Conservation (phyloP, 1,140 invertebrate genomes). For the Drosophila murphyi region DNA sequence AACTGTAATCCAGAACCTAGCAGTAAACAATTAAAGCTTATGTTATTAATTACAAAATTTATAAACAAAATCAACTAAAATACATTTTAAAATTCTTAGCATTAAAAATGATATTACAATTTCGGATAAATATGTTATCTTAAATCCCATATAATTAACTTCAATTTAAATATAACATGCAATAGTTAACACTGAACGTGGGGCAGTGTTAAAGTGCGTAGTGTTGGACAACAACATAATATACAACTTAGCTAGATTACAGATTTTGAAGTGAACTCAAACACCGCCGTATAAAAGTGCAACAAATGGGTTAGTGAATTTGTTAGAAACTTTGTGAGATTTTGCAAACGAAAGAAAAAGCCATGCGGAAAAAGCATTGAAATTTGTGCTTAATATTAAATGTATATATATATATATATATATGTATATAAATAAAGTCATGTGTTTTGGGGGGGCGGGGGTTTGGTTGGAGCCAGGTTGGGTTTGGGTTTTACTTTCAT, state of each 20-base stretch:
- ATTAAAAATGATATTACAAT: too few species aligned
- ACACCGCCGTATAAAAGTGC: conserved; percentile 52
- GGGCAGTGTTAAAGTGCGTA: conserved; percentile 8
- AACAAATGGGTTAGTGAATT: conserved; percentile 41
- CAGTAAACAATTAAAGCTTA: too few species aligned
- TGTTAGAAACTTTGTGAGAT: conserved; percentile 37
- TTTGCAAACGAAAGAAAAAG: not conserved
- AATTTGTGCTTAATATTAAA: conserved; percentile 9
- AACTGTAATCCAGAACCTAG: too few species aligned
- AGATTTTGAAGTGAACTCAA: conserved; percentile 46
- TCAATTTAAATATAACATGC: not conserved
- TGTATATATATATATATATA: conserved; percentile 6
- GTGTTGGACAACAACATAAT: conserved; percentile 14
- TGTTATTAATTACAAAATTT: too few species aligned
- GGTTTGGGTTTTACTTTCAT: conserved; percentile 34
- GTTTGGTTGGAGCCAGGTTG: not conserved
- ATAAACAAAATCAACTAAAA: too few species aligned
- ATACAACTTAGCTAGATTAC: not conserved
- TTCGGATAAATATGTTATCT: not conserved
- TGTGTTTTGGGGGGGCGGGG: not conserved
- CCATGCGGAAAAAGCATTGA: conserved; percentile 10
- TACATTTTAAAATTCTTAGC: too few species aligned
- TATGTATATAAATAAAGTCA: not conserved
- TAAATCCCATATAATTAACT: not conserved
- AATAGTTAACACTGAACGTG: not conserved